Percentiles rank a stretch among this genome's conserved stretches.
phyloP scores from a whole-genome alignment of 2,888 invertebrate genomes.

The Craniophora ligustri region DNA sequence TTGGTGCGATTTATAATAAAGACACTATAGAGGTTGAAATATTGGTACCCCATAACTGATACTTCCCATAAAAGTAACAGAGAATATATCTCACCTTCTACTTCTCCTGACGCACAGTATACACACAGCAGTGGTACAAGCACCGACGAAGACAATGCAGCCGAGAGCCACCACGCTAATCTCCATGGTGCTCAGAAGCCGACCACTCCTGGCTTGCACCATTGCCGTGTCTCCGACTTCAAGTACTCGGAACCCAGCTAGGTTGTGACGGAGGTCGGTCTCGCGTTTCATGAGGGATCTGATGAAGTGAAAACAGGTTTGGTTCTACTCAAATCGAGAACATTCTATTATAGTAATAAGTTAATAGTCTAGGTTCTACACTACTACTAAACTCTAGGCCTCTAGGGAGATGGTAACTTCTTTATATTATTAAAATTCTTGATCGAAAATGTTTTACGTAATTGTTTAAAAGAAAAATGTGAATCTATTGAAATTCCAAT shows the following conservation, averaged over 20 bases:
- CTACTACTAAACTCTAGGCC: no score
- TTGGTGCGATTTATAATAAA: no score
- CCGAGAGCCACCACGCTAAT: slow-evolving; percentile 94
- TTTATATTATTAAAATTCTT: no score
- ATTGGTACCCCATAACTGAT: no score
- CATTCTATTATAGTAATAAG: no score
- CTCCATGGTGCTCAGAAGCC: slow-evolving; percentile 91
- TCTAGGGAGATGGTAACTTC: no score
- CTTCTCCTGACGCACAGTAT: slow-evolving; percentile 91
- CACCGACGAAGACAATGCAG: slow-evolving; percentile 94
- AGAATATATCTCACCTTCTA: slow-evolving; percentile 81
- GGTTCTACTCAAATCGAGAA: neutral
- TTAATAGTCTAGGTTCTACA: no score
- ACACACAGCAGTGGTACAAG: slow-evolving; percentile 93
- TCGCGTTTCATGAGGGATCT: slow-evolving; percentile 91
- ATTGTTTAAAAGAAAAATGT: no score
- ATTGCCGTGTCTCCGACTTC: slow-evolving; percentile 88
- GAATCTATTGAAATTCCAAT: no score
- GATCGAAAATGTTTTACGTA: no score
- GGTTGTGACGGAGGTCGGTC: slow-evolving; percentile 88
- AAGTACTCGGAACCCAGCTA: slow-evolving; percentile 91
- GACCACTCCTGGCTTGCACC: slow-evolving; percentile 74
- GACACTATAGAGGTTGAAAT: no score
- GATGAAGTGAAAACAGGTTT: neutral
- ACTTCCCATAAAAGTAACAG: no score